Evolutionary conservation across 2,797 vertebrate species (phyloP).

Genomic region (Hydrocynus forskahlii): DNA sequence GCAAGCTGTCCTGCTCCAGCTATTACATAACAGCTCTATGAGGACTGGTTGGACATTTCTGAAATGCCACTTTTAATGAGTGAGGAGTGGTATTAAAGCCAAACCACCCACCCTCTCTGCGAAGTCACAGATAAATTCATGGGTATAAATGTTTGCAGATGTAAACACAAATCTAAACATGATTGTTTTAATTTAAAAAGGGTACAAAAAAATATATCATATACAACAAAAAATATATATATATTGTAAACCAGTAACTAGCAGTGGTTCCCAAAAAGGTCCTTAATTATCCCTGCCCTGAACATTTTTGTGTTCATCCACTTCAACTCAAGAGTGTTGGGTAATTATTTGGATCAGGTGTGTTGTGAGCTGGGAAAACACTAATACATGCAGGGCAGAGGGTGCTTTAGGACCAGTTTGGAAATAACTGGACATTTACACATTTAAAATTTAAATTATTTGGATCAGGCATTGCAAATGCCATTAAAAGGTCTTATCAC

Average conservation of each 20-base stretch:
- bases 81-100: conserved; percentile 25
- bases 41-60: conserved; percentile 41
- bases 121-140: neutral
- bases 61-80: conserved; percentile 62
- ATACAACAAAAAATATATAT: neutral
- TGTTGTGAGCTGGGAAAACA: too few species aligned
- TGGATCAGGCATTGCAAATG: neutral
- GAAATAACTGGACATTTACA: too few species aligned
- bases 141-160: neutral
- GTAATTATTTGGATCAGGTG: too few species aligned
- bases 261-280: too few species aligned
- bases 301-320: too few species aligned
- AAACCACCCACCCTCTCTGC: neutral
- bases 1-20: conserved; percentile 1
- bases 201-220: neutral
- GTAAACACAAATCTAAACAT: neutral
- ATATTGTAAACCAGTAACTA: neutral
- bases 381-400: too few species aligned
- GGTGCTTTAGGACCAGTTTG: too few species aligned
- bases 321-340: too few species aligned
- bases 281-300: too few species aligned
- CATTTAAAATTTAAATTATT: neutral
- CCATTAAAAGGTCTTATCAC: neutral
- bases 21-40: conserved; percentile 38
- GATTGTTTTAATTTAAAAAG: neutral